Base-by-base conservation (phyloP, 2,113 vertebrate species). In the Psittacus erithacus region DNA sequence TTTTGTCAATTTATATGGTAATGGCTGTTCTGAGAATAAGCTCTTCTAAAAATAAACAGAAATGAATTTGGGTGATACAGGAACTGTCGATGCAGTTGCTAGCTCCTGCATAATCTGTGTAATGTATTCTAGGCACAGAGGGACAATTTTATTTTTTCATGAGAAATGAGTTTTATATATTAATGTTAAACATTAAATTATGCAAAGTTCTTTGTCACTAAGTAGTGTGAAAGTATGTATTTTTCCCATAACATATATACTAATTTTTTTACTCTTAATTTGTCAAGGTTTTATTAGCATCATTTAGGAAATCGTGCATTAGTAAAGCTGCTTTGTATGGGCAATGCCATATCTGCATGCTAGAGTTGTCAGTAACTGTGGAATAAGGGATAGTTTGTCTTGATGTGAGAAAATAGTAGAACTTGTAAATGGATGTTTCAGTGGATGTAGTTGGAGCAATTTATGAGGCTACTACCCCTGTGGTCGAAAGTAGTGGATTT, bases 101-200 rank as follows among this genome's bases (percentile, higher is more conserved):
- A 83, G 31, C 52, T 77, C 23, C 55, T 90, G 53, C 35, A 46
- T 88, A 81, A 78, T 91, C 80, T 0, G 9, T 70, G 2, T 73
- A 82, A 67, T 79, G 47, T 80, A 20, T 88, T 78, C 55, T 85
- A 80, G 43, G 35, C 90, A 46, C 38, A 50, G 76, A 88, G 52
- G 69, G 81, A 77, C 83, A 43, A 44, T 64, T 46, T 90, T 81
- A 77, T 49, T 93, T 93, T 90, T 90, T 90, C 49, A 77, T 62
- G 46, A 84, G 65, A 28, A 85, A 85, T 75, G 35, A 17, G 17
- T 76, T 52, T 73, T 60, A 74, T 74, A 43, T 55, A 79, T 83
- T 81, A 60, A 64, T 55, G 27, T 82, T 79, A 75, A 84, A 73
- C 12, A 23, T 22, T 39, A 74, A 91, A 67, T 86, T 73, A 68